Percentiles rank a stretch among this genome's conserved stretches.
Conservation (phyloP, 1,140 invertebrate species). For the Drosophila serrata region DNA sequence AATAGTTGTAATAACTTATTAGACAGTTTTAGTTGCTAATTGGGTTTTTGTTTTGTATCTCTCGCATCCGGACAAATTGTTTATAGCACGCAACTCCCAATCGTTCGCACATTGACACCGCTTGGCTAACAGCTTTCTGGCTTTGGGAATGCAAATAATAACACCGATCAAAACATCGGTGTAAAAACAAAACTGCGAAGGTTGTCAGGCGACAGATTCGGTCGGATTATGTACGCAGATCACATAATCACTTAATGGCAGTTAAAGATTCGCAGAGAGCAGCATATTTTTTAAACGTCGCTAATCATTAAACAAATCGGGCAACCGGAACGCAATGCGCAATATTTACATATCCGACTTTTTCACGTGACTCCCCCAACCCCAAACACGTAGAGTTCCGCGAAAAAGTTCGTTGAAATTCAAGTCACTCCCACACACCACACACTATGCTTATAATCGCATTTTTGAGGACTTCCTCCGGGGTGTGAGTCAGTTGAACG, state of each 20-base stretch:
- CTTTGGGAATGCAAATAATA: conserved; percentile 42
- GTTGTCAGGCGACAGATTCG: conserved; percentile 45
- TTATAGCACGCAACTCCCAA: conserved; percentile 64
- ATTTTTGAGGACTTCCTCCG: conserved; percentile 7
- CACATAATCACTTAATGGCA: conserved; percentile 49
- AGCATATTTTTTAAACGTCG: conserved; percentile 30
- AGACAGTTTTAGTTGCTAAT: conserved; percentile 50
- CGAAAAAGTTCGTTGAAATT: conserved; percentile 48
- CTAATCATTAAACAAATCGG: conserved; percentile 68
- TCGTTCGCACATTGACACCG: conserved; percentile 64
- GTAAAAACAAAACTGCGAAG: conserved; percentile 68
- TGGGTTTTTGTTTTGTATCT: conserved; percentile 50
- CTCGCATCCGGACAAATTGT: conserved; percentile 47
- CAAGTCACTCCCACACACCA: conserved; percentile 16
- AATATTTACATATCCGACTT: conserved; percentile 73
- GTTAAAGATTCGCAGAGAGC: conserved; percentile 22
- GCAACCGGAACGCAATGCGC: conserved; percentile 72
- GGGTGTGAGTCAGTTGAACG: conserved; percentile 45
- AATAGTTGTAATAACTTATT: conserved; percentile 14
- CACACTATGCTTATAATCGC: neutral
- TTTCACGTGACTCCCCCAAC: conserved; percentile 38
- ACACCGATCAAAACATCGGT: conserved; percentile 47
- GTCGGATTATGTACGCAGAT: conserved; percentile 32
- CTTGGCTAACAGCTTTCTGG: conserved; percentile 39
- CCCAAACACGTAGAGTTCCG: conserved; percentile 40